phyloP scores from a whole-genome alignment of 2,113 vertebrate genomes.

The Phrynosoma blainvillii region DNA sequence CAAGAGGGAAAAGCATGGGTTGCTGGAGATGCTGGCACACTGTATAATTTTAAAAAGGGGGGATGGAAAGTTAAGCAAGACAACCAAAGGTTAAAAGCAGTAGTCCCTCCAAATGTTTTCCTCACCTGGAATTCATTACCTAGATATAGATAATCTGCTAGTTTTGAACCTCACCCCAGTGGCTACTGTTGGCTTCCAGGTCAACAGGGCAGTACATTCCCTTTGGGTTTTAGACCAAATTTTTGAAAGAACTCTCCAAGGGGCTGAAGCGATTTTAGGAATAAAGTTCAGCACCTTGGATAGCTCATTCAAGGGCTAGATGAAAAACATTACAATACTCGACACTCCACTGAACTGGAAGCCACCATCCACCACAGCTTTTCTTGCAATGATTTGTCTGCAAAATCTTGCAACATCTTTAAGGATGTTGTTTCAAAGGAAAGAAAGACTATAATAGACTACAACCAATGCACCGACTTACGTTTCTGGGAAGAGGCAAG shows the following conservation, averaged over 20 bases:
- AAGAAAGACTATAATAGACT: neutral
- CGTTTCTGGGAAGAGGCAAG: slow-evolving; percentile 67
- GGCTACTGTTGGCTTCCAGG: too few species aligned
- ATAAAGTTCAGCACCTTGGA: too few species aligned
- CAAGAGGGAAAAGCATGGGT: neutral
- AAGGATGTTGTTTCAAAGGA: neutral
- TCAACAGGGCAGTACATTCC: too few species aligned
- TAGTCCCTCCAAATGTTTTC: neutral
- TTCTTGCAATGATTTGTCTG: neutral
- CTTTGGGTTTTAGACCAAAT: too few species aligned
- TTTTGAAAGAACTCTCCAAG: too few species aligned
- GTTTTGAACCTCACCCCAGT: neutral
- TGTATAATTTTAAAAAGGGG: neutral
- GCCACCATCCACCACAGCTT: too few species aligned
- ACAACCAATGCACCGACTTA: slow-evolving; percentile 63
- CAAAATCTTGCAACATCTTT: too few species aligned
- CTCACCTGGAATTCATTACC: neutral
- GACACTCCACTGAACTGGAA: too few species aligned
- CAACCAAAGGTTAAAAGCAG: neutral
- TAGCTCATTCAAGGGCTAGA: too few species aligned
- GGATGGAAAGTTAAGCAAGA: neutral
- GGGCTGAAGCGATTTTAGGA: too few species aligned
- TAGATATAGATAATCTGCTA: neutral
- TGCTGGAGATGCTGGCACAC: neutral
- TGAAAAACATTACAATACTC: too few species aligned